Evolutionary conservation across 2,888 invertebrate genomes (phyloP).

Genomic region (Oscheius sp.): DNA sequence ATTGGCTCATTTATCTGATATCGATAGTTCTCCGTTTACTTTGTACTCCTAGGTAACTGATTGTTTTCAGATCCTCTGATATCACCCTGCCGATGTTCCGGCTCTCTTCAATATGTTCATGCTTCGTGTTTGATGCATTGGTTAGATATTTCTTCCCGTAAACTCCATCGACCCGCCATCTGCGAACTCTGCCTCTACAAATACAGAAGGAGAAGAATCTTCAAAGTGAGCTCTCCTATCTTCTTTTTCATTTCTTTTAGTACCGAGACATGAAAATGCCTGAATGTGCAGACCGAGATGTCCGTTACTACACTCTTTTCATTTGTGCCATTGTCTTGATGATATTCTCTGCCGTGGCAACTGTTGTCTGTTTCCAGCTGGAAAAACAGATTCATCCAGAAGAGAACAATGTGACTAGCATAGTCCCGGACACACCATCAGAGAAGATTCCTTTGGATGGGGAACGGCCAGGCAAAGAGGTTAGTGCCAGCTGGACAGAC

Average conservation of each 20-base stretch:
- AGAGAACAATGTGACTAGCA: background rate
- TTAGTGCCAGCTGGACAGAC: too few relatives aligned
- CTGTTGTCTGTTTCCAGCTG: constrained; percentile 73
- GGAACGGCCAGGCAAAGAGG: constrained; percentile 10
- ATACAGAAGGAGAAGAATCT: constrained; percentile 74
- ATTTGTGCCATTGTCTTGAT: constrained; percentile 73
- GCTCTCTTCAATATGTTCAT: constrained; percentile 74
- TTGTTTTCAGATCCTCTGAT: constrained; percentile 68
- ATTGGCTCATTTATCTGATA: too few relatives aligned
- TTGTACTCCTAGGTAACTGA: background rate
- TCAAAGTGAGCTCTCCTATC: constrained; percentile 71
- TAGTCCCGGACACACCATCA: background rate
- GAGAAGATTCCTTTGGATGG: background rate
- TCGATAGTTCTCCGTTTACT: too few relatives aligned
- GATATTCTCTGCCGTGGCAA: constrained; percentile 74
- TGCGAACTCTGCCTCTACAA: constrained; percentile 75
- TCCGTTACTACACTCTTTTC: constrained; percentile 74
- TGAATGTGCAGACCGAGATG: constrained; percentile 73
- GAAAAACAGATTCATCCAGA: constrained; percentile 38
- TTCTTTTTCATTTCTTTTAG: constrained; percentile 67
- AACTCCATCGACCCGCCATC: constrained; percentile 73
- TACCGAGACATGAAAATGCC: constrained; percentile 74
- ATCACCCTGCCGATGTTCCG: constrained; percentile 74
- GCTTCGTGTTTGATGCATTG: constrained; percentile 74
- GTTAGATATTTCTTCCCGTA: constrained; percentile 73